Evolutionary conservation across 1,140 invertebrate genomes (phyloP).

Genomic region (Pseudobourletiella spinata): DNA sequence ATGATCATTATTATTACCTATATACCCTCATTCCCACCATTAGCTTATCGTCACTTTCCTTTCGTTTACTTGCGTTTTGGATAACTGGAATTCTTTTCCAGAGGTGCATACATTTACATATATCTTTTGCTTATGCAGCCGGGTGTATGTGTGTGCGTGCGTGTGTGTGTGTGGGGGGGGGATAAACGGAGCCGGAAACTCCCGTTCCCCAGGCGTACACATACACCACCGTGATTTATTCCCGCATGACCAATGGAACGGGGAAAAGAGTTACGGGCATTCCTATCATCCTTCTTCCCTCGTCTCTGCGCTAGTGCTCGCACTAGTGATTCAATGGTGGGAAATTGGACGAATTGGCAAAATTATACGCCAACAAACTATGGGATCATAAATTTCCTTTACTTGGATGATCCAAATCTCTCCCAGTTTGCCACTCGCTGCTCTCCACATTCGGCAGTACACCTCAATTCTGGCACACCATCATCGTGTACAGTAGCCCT

Average conservation of each 20-base stretch:
- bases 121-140: neutral
- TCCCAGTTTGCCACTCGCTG: too few species aligned
- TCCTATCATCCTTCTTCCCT: neutral
- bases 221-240: neutral
- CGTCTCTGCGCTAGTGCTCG: too few species aligned
- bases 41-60: constrained; percentile 7
- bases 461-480: too few species aligned
- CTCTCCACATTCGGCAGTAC: too few species aligned
- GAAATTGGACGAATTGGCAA: too few species aligned
- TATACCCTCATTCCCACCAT: neutral
- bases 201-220: too few species aligned
- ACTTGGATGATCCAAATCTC: neutral
- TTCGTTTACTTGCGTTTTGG: neutral
- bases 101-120: neutral
- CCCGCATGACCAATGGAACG: neutral
- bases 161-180: too few species aligned
- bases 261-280: neutral
- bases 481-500: too few species aligned
- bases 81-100: neutral
- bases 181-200: too few species aligned
- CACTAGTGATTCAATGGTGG: too few species aligned
- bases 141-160: too few species aligned
- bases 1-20: constrained; percentile 1
- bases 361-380: too few species aligned
- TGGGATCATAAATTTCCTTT: neutral